Base-by-base conservation (phyloP, 1,140 invertebrate species). In the Drosophila truncata region DNA sequence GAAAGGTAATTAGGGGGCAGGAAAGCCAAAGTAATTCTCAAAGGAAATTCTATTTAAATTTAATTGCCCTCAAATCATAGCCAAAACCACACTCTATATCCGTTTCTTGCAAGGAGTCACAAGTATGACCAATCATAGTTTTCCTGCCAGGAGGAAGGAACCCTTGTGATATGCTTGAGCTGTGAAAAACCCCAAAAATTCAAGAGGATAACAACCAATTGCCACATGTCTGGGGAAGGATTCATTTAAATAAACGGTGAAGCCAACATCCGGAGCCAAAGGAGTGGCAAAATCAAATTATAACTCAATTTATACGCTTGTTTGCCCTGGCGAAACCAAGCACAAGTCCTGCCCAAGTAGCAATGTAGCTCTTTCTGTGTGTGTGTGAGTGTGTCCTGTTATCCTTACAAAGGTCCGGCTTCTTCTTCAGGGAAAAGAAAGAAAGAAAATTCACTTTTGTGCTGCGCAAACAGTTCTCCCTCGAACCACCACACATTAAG, bases 251-350 rank as follows among this genome's bases (percentile, higher is more conserved):
- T 84, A 80, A 54, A 80, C 80, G 46, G 42, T 77, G 65, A 72
- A 62, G 63, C 63, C 69, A 82, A 74, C 50, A 37, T 67, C 74
- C 65, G 74, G 63, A 71, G 29, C 46, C 41, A 31, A 64, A 41
- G 46, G 29, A 64, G 58, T 14, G 42, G 39, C 31, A n/a, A 58
- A 74, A 78, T 71, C 64, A 76, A 86, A 86, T 86, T 86, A 82
- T 71, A 86, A 72, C 82, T 86, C 82, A 86, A 86, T 86, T 86
- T 86, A 67, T 82, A 86, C 77, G 82, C 78, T 86, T 81, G 82
- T 85, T 85, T 81, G 82, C 82, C 54, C 75, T 78, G 55, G 55
- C 50, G 27, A 49, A 78, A 64, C 65, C 77, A 52, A 72, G 65
- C 54, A 54, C 46, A 73, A 80, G 55, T 58, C 49, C 41, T 57